Conservation (phyloP, 2,113 vertebrate genomes). For the Pedetes capensis region DNA sequence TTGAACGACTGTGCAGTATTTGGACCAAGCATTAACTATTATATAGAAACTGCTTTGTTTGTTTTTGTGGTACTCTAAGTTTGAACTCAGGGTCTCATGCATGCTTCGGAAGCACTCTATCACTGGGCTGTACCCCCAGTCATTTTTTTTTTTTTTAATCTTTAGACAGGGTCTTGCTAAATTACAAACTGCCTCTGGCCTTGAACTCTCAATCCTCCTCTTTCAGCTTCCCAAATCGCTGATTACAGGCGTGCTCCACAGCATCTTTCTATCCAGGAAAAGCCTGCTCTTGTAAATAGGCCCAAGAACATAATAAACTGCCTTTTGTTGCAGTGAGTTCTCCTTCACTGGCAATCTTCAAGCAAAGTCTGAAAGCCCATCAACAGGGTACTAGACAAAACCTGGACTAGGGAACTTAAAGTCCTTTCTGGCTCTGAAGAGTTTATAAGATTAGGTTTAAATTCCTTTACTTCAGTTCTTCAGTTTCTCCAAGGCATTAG, state of each 20-base stretch:
- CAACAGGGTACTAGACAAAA: background rate
- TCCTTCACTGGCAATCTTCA: background rate
- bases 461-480: background rate
- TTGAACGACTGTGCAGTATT: background rate
- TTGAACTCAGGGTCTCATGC: too few relatives aligned
- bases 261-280: background rate
- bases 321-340: background rate
- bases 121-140: too few relatives aligned
- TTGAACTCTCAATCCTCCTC: too few relatives aligned
- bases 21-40: background rate
- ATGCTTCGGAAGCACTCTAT: too few relatives aligned
- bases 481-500: background rate
- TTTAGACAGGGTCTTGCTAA: too few relatives aligned
- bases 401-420: background rate
- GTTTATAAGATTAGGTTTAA: background rate
- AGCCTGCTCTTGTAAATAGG: background rate
- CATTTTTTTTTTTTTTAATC: too few relatives aligned
- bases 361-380: background rate
- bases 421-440: background rate
- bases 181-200: too few relatives aligned
- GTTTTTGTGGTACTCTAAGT: too few relatives aligned
- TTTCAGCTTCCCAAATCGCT: too few relatives aligned
- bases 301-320: background rate
- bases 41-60: background rate
- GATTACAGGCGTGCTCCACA: too few relatives aligned